Base-by-base conservation (phyloP, 2,797 vertebrate species). In the Danio kyathit region DNA sequence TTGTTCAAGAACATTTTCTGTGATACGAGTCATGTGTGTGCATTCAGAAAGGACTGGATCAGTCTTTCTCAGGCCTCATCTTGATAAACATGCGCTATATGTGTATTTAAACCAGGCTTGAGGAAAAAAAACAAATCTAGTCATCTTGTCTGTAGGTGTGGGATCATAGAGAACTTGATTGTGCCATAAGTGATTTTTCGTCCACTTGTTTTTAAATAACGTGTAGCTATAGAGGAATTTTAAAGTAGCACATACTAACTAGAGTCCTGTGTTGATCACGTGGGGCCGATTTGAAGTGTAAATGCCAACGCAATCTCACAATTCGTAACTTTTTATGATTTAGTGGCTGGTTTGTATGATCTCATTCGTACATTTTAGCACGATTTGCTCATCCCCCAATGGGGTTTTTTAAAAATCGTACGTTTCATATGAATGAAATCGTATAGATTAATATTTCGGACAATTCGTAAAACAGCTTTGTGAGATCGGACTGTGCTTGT, bases 111-210 rank as follows among this genome's bases (percentile, higher is more conserved):
- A 85, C 86, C 71, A 87, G 83, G 85, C 85, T 81, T 65, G 69
- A 74, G 52, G 48, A 71, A 75, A 46, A 80, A 70, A 67, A 12
- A 79, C 72, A 71, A 21, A 71, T 74, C 48, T 63, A 83, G 89
- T 88, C 90, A 82, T 85, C 87, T 83, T 69, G 84, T 87, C 76
- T 80, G 84, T 82, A 81, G 54, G 65, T 29, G 60, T 81, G 60
- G 61, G 49, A 79, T 85, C 40, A 64, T 82, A 83, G 65, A 87
- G 79, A 79, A 84, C 86, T 86, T 74, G 86, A 81, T 85, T 85
- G 90, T 91, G 90, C 89, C 91, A 90, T 89, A 82, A 49, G 81
- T 91, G 79, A 89, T 82, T 80, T 79, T 74, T 85, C 65, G 85
- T 80, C 79, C 71, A 82, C 79, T 61, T 85, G 88, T 84, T 51